Evolutionary conservation across 2,113 vertebrate genomes (phyloP).

Genomic region (Balaeniceps rex): DNA sequence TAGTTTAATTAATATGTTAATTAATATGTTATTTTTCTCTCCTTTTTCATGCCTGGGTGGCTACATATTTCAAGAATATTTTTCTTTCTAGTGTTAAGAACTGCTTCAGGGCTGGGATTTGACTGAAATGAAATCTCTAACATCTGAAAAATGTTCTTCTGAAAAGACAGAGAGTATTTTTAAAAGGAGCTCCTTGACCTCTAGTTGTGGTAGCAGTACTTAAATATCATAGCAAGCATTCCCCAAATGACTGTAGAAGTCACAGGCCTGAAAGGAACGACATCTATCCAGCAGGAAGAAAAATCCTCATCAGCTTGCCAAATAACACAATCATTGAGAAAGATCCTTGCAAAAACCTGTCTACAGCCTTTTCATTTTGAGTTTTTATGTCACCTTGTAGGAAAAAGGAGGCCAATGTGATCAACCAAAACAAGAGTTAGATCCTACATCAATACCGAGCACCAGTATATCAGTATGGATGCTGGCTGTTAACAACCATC

Average conservation of each 20-base stretch:
- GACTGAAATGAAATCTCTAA: background rate
- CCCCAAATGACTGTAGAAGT: background rate
- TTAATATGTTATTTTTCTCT: background rate
- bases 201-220: background rate
- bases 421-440: background rate
- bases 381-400: background rate
- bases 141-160: slow-evolving; percentile 4
- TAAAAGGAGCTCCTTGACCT: background rate
- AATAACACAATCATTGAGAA: background rate
- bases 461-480: background rate
- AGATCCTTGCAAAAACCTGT: background rate
- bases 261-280: background rate
- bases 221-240: background rate
- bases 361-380: background rate
- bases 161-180: background rate
- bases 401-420: background rate
- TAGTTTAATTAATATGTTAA: background rate
- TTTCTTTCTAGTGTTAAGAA: background rate
- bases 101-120: background rate
- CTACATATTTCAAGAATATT: background rate
- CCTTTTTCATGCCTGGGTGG: background rate
- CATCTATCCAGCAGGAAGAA: background rate
- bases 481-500: background rate
- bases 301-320: background rate
- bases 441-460: background rate